Percentiles rank a stretch among this genome's conserved stretches.
These are phyloP conservation scores for Ceratina calcarata DNA, from an alignment of 1,140 invertebrate species.

Conservation along the genomic window DNA sequence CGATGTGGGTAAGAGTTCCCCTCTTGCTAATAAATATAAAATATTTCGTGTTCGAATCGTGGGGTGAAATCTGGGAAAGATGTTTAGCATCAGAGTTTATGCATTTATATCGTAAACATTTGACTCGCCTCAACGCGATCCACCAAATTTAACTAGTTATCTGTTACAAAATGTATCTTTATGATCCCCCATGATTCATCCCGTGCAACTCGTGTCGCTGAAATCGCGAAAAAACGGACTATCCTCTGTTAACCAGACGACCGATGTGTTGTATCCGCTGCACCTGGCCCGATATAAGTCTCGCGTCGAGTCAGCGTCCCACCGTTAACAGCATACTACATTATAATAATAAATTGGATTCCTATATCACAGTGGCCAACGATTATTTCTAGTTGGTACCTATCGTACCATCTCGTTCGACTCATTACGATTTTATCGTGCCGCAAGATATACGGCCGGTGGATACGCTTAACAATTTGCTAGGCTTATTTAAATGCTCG, in stretches of 20 bases:
- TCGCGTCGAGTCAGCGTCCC: conserved; percentile 7
- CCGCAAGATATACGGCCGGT: conserved; percentile 31
- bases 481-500: conserved; percentile 22
- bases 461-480: conserved; percentile 48
- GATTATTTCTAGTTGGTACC: conserved; percentile 44
- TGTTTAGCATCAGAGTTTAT: no score
- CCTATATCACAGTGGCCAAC: conserved; percentile 39
- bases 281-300: conserved; percentile 28
- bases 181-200: no score
- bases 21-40: neutral
- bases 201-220: neutral
- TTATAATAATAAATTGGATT: conserved; percentile 47
- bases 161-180: neutral
- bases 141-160: neutral
- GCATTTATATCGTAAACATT: no score
- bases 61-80: no score
- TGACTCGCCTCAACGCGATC: no score
- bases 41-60: neutral
- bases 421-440: conserved; percentile 56
- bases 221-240: neutral
- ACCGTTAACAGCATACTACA: conserved; percentile 32
- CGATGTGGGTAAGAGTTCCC: no score
- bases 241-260: conserved; percentile 8
- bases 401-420: neutral
- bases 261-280: neutral